phyloP scores from a whole-genome alignment of 2,888 invertebrate species.

The Lasius fuliginosus region DNA sequence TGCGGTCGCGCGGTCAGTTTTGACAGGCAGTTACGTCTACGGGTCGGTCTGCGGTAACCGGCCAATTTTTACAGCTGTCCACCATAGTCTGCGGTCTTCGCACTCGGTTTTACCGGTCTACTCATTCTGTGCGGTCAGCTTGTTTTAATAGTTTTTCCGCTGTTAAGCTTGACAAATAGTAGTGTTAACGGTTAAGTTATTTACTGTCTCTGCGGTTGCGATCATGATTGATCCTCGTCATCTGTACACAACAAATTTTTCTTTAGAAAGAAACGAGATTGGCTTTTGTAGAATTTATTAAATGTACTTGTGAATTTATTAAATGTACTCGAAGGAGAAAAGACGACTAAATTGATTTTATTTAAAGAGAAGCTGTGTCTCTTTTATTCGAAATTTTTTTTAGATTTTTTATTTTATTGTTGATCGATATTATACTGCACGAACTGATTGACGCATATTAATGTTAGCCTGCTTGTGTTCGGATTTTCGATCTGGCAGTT shows the following conservation, averaged over 20 bases:
- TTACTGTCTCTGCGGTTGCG: not conserved
- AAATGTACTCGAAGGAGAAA: not conserved
- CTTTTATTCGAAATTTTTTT: not conserved
- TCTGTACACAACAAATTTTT: not conserved
- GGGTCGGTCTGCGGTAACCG: conserved; percentile 34
- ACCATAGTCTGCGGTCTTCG: conserved; percentile 33
- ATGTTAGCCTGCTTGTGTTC: conserved; percentile 9
- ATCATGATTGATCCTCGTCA: not conserved
- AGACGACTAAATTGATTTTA: not conserved
- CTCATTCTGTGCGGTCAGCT: conserved; percentile 34
- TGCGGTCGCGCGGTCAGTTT: conserved; percentile 51
- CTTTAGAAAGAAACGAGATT: not conserved
- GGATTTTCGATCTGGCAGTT: conserved; percentile 10
- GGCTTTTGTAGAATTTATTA: not conserved
- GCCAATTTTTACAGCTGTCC: conserved; percentile 54
- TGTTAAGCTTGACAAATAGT: conserved; percentile 33
- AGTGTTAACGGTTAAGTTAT: conserved; percentile 24
- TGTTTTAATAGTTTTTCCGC: conserved; percentile 35
- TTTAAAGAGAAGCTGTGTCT: not conserved
- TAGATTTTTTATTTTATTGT: not conserved
- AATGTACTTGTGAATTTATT: not conserved
- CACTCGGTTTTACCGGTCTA: conserved; percentile 34
- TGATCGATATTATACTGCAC: not conserved
- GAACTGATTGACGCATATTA: conserved; percentile 16
- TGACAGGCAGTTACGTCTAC: conserved; percentile 48